Conservation (phyloP, 2,797 vertebrate genomes). For the Thripadectes ignobilis region DNA sequence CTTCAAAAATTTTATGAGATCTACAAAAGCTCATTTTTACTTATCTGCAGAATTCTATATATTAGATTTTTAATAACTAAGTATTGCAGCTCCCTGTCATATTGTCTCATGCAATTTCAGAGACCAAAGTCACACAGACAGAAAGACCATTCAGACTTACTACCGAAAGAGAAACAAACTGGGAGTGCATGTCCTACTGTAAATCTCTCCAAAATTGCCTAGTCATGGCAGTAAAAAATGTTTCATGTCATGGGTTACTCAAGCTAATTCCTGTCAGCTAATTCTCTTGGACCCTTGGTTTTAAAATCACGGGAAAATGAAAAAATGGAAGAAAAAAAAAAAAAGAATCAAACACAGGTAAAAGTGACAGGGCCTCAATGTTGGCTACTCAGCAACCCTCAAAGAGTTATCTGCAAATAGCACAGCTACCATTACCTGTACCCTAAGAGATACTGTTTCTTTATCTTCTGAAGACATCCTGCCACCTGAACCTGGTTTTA, state of each 20-base stretch:
- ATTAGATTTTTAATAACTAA: constrained; percentile 28
- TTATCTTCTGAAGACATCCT: background rate
- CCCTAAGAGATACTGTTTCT: background rate
- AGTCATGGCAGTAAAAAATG: background rate
- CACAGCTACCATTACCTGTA: too few relatives aligned
- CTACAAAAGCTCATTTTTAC: background rate
- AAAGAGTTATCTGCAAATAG: background rate
- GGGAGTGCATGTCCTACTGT: accelerated
- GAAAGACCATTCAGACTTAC: background rate
- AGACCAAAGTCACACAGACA: background rate
- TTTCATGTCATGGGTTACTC: background rate
- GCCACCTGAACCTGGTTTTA: background rate
- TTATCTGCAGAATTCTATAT: background rate
- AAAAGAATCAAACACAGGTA: background rate
- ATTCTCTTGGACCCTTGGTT: background rate
- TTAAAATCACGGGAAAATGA: background rate
- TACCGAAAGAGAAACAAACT: background rate
- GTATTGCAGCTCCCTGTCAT: background rate
- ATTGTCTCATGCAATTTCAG: constrained; percentile 15
- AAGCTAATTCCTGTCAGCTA: background rate
- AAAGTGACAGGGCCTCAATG: background rate
- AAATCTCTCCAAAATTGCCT: constrained; percentile 11
- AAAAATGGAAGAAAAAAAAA: background rate
- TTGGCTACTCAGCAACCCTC: background rate
- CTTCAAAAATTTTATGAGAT: background rate